Evolutionary conservation across 2,888 invertebrate species (phyloP).

Genomic region (Brassicogethes aeneus): DNA sequence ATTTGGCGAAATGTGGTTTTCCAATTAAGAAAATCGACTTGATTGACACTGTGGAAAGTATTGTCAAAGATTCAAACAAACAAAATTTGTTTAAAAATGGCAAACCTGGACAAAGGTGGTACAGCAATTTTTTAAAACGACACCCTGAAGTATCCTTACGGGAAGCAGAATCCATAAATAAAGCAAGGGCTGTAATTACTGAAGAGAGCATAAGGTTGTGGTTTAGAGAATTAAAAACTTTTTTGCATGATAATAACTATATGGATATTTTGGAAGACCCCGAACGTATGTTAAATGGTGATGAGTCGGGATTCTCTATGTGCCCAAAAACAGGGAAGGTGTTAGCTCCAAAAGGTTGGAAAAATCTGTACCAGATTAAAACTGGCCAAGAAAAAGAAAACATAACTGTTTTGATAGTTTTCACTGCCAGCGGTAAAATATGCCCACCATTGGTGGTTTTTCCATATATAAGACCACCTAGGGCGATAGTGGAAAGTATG

Average conservation of each 20-base stretch:
- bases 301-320: slow-evolving; percentile 29
- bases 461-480: no score
- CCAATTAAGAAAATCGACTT: slow-evolving; percentile 3
- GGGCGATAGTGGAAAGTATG: no score
- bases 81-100: slow-evolving; percentile 12
- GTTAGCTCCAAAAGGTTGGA: no score
- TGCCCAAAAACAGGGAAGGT: slow-evolving; percentile 20
- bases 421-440: slow-evolving; percentile 10
- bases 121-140: slow-evolving; percentile 20
- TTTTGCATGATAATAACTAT: slow-evolving; percentile 17
- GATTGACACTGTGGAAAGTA: slow-evolving; percentile 5
- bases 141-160: slow-evolving; percentile 17
- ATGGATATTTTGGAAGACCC: slow-evolving; percentile 22
- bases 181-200: slow-evolving; percentile 24
- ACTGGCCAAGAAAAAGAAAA: no score
- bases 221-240: slow-evolving; percentile 24
- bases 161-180: slow-evolving; percentile 23
- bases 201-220: slow-evolving; percentile 26
- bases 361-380: no score
- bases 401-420: no score
- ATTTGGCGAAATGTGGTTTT: slow-evolving; percentile 7
- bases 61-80: no score
- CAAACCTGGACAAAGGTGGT: slow-evolving; percentile 22
- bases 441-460: slow-evolving; percentile 18
- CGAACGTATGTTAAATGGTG: slow-evolving; percentile 26